These are phyloP conservation scores for Ellobium chinense DNA, from an alignment of 2,888 invertebrate species.

Conservation along the genomic window DNA sequence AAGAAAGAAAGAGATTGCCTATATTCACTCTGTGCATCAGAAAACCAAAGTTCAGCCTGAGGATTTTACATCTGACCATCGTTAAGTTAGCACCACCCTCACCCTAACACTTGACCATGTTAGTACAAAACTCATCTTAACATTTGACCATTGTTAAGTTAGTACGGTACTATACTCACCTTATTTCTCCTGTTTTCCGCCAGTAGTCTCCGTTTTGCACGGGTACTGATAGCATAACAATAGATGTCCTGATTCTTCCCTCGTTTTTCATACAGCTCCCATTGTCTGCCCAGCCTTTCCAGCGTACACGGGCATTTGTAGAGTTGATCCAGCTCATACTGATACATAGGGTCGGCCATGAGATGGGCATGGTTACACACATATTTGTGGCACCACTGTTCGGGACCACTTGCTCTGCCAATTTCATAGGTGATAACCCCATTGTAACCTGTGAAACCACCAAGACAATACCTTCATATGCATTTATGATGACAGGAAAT, in stretches of 20 bases:
- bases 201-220: conserved; percentile 20
- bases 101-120: too few species aligned
- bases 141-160: too few species aligned
- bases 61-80: too few species aligned
- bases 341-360: not conserved
- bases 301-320: conserved; percentile 32
- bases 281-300: conserved; percentile 32
- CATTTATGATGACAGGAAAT: too few species aligned
- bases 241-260: conserved; percentile 10
- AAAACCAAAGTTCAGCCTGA: too few species aligned
- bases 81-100: too few species aligned
- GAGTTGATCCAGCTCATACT: conserved; percentile 1
- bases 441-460: conserved; percentile 20
- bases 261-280: conserved; percentile 31
- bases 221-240: conserved; percentile 24
- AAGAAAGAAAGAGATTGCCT: too few species aligned
- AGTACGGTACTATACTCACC: too few species aligned
- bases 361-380: conserved; percentile 18
- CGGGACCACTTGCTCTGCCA: not conserved
- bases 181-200: not conserved
- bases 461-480: too few species aligned
- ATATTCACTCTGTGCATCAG: too few species aligned
- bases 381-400: conserved; percentile 28
- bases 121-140: too few species aligned
- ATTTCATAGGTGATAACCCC: conserved; percentile 10